phyloP scores from a whole-genome alignment of 2,113 vertebrate genomes.

The Pleuronectes platessa region DNA sequence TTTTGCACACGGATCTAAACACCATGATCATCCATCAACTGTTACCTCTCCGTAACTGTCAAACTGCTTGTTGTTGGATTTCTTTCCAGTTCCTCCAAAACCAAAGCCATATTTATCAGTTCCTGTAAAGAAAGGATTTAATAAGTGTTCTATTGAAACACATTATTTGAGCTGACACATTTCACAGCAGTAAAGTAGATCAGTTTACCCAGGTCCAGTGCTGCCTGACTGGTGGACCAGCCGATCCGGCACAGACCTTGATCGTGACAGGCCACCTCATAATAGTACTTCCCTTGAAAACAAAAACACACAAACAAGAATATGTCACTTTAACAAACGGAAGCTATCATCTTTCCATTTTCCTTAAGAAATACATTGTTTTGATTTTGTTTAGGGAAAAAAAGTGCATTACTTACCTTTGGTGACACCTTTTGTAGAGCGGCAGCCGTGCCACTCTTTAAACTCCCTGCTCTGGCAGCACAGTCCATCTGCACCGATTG shows the following conservation, averaged over 20 bases:
- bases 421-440: conserved; percentile 90
- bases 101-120: conserved; percentile 98
- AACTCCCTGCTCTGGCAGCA: conserved; percentile 98
- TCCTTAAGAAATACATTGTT: neutral
- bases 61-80: conserved; percentile 98
- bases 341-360: neutral
- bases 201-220: conserved; percentile 91
- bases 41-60: conserved; percentile 98
- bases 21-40: neutral
- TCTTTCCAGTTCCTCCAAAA: conserved; percentile 98
- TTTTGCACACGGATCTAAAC: neutral
- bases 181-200: neutral
- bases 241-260: conserved; percentile 96
- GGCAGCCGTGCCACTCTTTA: conserved; percentile 98
- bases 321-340: neutral
- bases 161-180: neutral
- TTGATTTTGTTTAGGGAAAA: too few relatives aligned
- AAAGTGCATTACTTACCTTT: conserved; percentile 85
- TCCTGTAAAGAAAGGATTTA: conserved; percentile 75
- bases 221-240: conserved; percentile 94
- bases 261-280: conserved; percentile 94
- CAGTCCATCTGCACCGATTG: conserved; percentile 94
- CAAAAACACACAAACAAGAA: neutral
- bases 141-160: neutral
- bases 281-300: conserved; percentile 90